Base-by-base conservation (phyloP, 2,797 vertebrate species). In the Sus cebifrons region DNA sequence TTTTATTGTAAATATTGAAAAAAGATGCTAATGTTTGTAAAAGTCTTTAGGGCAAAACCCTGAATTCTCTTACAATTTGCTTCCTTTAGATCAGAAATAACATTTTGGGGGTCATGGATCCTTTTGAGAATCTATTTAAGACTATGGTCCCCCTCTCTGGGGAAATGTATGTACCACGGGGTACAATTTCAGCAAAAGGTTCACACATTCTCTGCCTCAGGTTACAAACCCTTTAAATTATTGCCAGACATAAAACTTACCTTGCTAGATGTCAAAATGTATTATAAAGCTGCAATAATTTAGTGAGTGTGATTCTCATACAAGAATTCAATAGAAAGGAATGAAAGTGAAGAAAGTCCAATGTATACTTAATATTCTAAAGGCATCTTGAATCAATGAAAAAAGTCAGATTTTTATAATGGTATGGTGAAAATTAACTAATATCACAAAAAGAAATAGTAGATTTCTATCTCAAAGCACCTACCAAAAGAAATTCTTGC, bases 71-170 rank as follows among this genome's bases (percentile, higher is more conserved):
- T 65, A 60, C 14, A 27, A 15, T 90, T 58, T 40, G 29, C 6
- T 91, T 89, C 8, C 32, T 75, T 87, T 82, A 64, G 36, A 65
- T 85, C 58, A 56, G 27, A 77, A 40, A 86, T 67, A 81, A 49
- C 84, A 27, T 79, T 75, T 74, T 89, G 77, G 77, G 25, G 44
- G 36, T 56, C 54, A 85, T 21, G 44, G 27, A 64, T 70, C 44
- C 18, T 65, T 86, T 56, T 83, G n/a, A 90, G 44, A 92, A 78
- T 86, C 75, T 71, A 75, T 54, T 74, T 74, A 64, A 93, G 71
- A 85, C 32, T 79, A 49, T 67, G 5, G 58, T 25, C 20, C 73
- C 13, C 14, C 20, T 89, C 44, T 86, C 29, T 36, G 84, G 49
- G 44, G 89, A 92, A 77, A 89, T 27, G 36, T 11, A 32, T 23